Conservation (phyloP, 2,797 vertebrate genomes). For the Coilia nasus region DNA sequence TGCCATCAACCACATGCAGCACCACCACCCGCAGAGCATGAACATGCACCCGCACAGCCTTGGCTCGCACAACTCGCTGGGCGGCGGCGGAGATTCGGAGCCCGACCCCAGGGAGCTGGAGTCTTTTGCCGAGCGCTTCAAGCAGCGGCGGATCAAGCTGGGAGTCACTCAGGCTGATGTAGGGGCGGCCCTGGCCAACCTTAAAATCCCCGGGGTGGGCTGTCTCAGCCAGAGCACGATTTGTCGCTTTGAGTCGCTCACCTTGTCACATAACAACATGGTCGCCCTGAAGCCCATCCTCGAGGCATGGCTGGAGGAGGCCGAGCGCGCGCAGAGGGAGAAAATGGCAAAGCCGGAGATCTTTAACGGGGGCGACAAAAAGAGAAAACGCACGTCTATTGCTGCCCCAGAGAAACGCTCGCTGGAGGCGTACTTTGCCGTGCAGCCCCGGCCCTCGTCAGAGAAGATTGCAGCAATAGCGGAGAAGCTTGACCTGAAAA, state of each 20-base stretch:
- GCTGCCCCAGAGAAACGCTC: slow-evolving; percentile 90
- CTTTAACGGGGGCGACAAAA: slow-evolving; percentile 87
- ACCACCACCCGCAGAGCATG: slow-evolving; percentile 84
- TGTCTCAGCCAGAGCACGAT: slow-evolving; percentile 93
- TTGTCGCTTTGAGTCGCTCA: slow-evolving; percentile 93
- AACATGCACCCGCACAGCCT: slow-evolving; percentile 84
- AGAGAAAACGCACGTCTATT: slow-evolving; percentile 90
- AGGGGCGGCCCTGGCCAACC: slow-evolving; percentile 87
- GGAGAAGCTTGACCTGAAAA: slow-evolving; percentile 93
- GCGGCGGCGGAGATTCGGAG: slow-evolving; percentile 77
- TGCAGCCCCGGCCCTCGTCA: slow-evolving; percentile 89
- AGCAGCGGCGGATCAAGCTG: slow-evolving; percentile 90
- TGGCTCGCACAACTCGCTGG: slow-evolving; percentile 78
- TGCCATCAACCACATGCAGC: slow-evolving; percentile 88
- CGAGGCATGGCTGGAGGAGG: slow-evolving; percentile 92
- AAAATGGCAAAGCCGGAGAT: slow-evolving; percentile 92
- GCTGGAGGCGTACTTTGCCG: slow-evolving; percentile 89
- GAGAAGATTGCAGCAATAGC: slow-evolving; percentile 93
- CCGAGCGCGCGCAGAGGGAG: slow-evolving; percentile 87
- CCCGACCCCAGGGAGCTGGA: slow-evolving; percentile 91
- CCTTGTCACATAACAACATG: slow-evolving; percentile 94
- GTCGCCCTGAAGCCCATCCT: slow-evolving; percentile 91
- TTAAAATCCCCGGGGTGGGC: slow-evolving; percentile 91
- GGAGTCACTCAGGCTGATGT: slow-evolving; percentile 92
- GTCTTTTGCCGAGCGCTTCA: slow-evolving; percentile 91